Base-by-base conservation (phyloP, 2,888 invertebrate genomes). In the Sarcophaga caerulescens region DNA sequence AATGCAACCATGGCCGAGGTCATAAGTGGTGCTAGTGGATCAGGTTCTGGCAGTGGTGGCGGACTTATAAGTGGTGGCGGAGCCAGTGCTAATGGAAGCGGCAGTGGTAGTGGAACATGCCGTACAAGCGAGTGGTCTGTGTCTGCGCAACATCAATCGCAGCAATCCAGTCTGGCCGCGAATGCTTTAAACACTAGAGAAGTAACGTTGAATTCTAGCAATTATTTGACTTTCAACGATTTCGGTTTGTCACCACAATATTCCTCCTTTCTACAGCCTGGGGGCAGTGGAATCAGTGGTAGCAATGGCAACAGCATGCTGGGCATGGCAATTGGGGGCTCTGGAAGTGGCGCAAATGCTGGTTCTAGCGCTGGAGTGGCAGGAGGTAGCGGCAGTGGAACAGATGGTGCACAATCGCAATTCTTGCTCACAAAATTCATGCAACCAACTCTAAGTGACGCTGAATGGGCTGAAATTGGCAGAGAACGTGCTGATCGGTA, bases 401-500 rank as follows among this genome's bases (percentile, higher is more conserved):
- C 80, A 65, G 88, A 86, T 69, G 91, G 91, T 62, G 87, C 89
- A 79, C 91, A 91, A 88, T 92, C 92, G 83, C 93, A 92, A 87
- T 92, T 90, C 88, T 91, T 92, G 89, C 92, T 93, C 87, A 91
- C 93, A 84, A 94, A 94, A 91, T 94, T 94, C 89, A 94, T 94
- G 92, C 94, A 94, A 90, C 93, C 94, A 92, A 91, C 93, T 91
- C 90, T 95, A 91, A 91, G 93, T 90, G 94, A 94, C 90, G 91
- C 92, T 77, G 94, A 94, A 90, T 94, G 94, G 90, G 94, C 94
- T 88, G 93, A 93, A 77, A 91, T 94, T 81, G 95, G 95, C 89
- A 93, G 94, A 89, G 94, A 94, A 89, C 94, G 95, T 85, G 95
- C 95, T 86, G 95, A 96, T 92, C 91, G 93, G 93, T 93, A 89